Percentiles rank a stretch among this genome's conserved stretches.
These are phyloP conservation scores for Sparidentex hasta DNA, from an alignment of 2,797 vertebrate species.

Conservation along the genomic window DNA sequence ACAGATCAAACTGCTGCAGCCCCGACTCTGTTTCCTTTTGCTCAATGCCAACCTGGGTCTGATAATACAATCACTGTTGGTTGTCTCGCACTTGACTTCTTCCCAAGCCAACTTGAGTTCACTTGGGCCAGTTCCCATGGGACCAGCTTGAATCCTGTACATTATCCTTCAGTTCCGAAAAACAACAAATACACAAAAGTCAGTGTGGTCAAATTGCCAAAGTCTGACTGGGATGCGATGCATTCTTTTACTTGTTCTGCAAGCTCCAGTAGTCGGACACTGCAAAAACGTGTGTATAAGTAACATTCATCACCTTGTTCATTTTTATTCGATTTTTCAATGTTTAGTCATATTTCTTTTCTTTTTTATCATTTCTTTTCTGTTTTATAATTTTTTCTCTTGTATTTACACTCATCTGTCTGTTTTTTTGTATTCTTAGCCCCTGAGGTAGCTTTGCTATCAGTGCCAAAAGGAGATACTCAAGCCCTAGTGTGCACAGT, in stretches of 20 bases:
- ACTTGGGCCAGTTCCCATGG: constrained; percentile 14
- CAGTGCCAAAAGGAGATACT: neutral
- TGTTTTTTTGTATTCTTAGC: too few relatives aligned
- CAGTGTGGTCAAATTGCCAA: constrained; percentile 19
- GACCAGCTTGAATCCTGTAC: rapidly evolving
- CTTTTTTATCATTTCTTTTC: too few relatives aligned
- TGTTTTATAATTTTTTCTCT: too few relatives aligned
- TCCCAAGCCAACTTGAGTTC: constrained; percentile 5
- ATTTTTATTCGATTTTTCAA: too few relatives aligned
- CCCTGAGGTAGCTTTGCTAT: neutral
- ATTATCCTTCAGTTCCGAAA: neutral
- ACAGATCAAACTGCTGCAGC: rapidly evolving
- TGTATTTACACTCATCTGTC: neutral
- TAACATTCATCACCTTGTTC: too few relatives aligned
- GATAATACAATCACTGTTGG: constrained; percentile 12
- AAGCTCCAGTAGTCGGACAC: too few relatives aligned
- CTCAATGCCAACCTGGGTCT: neutral
- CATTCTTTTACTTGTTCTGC: neutral
- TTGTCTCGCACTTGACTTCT: constrained; percentile 39
- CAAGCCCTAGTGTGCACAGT: constrained; percentile 26
- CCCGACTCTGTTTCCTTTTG: constrained; percentile 33
- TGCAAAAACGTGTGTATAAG: too few relatives aligned
- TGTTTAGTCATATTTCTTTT: too few relatives aligned
- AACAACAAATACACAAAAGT: constrained; percentile 23
- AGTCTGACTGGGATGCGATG: neutral